phyloP scores from a whole-genome alignment of 2,888 invertebrate species.

The Brenthis hecate region DNA sequence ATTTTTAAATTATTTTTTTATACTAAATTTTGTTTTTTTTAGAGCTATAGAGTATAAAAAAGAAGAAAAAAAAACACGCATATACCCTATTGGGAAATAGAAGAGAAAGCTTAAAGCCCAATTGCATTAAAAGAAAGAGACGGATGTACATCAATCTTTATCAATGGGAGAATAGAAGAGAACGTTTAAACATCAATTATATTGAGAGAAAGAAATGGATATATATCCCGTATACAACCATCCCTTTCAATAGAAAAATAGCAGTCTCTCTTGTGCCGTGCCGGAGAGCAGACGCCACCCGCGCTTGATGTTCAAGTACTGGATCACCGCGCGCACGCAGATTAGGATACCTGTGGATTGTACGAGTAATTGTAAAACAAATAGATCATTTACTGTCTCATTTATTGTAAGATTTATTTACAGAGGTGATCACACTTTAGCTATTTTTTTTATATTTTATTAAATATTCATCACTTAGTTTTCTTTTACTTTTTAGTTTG shows the following conservation, averaged over 20 bases:
- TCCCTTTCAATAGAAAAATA: constrained; percentile 89
- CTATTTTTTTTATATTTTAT: too few relatives aligned
- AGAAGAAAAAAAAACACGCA: too few relatives aligned
- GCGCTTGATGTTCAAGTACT: constrained; percentile 93
- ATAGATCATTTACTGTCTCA: background rate
- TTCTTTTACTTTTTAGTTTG: too few relatives aligned
- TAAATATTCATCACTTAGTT: too few relatives aligned
- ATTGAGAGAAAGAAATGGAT: too few relatives aligned
- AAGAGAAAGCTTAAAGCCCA: constrained; percentile 7
- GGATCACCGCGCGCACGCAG: constrained; percentile 92
- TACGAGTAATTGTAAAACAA: background rate
- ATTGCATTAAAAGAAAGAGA: constrained; percentile 2
- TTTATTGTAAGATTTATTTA: too few relatives aligned
- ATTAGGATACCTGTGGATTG: constrained; percentile 87
- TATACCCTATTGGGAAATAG: too few relatives aligned
- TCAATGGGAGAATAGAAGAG: background rate
- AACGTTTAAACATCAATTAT: background rate
- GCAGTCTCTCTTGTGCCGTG: constrained; percentile 92
- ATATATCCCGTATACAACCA: background rate
- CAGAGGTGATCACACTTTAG: too few relatives aligned
- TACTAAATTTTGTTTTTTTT: too few relatives aligned
- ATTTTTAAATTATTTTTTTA: too few relatives aligned
- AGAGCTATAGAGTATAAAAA: too few relatives aligned
- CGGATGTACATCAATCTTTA: background rate
- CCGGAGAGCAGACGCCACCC: constrained; percentile 94